A percentile compares a stretch with the other conserved stretches of the same genome.
Conservation (phyloP, 2,797 vertebrate species). For the Enteromius thamalakanensis region DNA sequence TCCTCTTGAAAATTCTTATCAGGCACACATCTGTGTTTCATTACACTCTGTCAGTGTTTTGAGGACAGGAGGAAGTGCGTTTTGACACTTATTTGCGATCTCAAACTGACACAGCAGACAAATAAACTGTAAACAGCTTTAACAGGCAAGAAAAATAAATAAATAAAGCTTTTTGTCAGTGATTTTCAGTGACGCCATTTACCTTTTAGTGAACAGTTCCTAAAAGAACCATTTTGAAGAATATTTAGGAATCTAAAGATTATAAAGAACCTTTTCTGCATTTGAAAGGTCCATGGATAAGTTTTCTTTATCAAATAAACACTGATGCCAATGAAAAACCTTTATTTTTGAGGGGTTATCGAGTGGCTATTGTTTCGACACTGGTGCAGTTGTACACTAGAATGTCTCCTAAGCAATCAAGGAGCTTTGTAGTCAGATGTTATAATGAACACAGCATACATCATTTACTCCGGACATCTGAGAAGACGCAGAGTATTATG, state of each 20-base stretch:
- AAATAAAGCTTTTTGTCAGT: background rate
- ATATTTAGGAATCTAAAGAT: background rate
- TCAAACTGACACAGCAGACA: conserved; percentile 32
- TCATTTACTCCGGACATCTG: too few species aligned
- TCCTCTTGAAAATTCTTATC: conserved; percentile 16
- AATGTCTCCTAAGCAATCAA: too few species aligned
- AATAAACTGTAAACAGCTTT: conserved; percentile 38
- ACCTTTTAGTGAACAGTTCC: background rate
- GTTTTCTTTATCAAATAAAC: background rate
- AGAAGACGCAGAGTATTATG: too few species aligned
- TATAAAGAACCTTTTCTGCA: background rate
- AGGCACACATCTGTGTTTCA: conserved; percentile 7
- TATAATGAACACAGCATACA: too few species aligned
- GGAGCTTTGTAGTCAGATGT: too few species aligned
- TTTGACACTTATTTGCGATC: conserved; percentile 33
- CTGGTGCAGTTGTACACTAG: too few species aligned
- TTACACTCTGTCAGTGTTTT: conserved; percentile 1
- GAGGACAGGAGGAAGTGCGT: conserved; percentile 16
- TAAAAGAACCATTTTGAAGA: background rate
- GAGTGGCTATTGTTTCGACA: too few species aligned
- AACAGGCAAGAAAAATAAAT: background rate
- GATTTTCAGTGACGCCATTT: background rate
- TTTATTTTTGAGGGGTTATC: too few species aligned
- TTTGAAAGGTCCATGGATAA: background rate
- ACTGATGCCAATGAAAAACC: too few species aligned